Evolutionary conservation across 2,888 invertebrate species (phyloP), one percentile per base, ranked within the genome.

Genomic region (Punctoribates punctum): DNA sequence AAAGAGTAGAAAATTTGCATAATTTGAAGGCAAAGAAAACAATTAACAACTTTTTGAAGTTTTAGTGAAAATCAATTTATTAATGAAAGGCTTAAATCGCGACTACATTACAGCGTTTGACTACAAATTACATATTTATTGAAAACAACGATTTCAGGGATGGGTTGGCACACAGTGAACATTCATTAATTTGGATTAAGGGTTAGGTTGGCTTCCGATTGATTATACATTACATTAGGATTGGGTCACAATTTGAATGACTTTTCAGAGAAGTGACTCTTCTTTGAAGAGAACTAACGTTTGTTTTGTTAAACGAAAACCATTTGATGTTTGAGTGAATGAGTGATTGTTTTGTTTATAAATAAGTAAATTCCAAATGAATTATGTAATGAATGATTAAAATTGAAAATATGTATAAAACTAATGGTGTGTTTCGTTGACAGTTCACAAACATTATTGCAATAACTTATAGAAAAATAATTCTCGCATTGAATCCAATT

Each of bases 271-370:
- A 38, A 23, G 23, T 42, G 46, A 42, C 70, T 70, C 70, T 70
- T 70, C 70, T 70, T 70, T 70, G 70, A 70, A 70, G 70, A 70
- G 70, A 70, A 70, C 6, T 42, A 20, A 23, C n/a, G 27, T 29
- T 38, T 67, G 65, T n/a, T 67, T 38, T 67, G 38, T 17, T 38
- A 8, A 62, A 23, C 25, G 20, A 38, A 46, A 70, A 42, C 42
- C 70, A 70, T 42, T 70, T 20, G 42, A 70, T 70, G 42, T 34
- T 70, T 70, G 54, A 20, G n/a, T 62, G 34, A 62, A 29, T 70
- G 20, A 65, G 34, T 65, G 65, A 34, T 65, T 51, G 57, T n/a
- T 54, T 54, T 67, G 38, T 70, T 42, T 70, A 70, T 70, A 70
- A 70, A 70, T 70, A 70, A 70, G 70, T 70, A 70, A 70, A n/a